Evolutionary conservation across 92 coral and sea anemone species (phyloP).

Genomic region (Palythoa heliodiscus): DNA sequence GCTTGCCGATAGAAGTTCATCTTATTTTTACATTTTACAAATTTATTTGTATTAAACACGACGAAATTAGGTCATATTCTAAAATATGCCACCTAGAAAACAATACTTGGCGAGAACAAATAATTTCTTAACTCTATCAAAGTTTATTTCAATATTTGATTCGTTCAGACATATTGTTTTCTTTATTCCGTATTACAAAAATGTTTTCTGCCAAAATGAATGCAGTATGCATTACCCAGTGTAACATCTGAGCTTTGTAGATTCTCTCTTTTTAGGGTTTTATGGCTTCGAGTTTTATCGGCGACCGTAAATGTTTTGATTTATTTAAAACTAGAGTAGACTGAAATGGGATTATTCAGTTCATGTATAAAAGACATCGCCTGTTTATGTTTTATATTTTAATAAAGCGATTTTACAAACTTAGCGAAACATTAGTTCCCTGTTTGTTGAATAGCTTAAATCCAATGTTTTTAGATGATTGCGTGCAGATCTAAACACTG

Average conservation of each 20-base stretch:
- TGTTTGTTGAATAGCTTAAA: not conserved
- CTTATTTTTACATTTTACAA: slow-evolving; percentile 3
- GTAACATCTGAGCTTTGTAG: slow-evolving; percentile 3
- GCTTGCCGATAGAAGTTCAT: not conserved
- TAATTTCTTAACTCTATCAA: not conserved
- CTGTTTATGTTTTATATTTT: not conserved
- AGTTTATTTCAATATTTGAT: not conserved
- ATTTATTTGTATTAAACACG: not conserved
- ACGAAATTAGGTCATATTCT: not conserved
- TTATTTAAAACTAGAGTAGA: not conserved
- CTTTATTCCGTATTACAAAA: not conserved
- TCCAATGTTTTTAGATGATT: not conserved
- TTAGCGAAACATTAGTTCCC: not conserved
- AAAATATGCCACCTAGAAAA: not conserved
- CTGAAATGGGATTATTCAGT: not conserved
- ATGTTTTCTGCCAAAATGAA: not conserved
- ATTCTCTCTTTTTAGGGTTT: not conserved
- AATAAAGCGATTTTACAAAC: not conserved
- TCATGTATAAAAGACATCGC: not conserved
- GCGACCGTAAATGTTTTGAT: not conserved
- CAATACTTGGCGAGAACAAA: not conserved
- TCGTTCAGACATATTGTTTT: not conserved
- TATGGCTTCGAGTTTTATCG: not conserved
- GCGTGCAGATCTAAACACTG: not conserved
- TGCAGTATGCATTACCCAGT: not conserved